Percentiles rank a stretch among this genome's conserved stretches.
These are phyloP conservation scores for Cyclopterus lumpus DNA, from an alignment of 2,797 vertebrate species.

Conservation along the genomic window DNA sequence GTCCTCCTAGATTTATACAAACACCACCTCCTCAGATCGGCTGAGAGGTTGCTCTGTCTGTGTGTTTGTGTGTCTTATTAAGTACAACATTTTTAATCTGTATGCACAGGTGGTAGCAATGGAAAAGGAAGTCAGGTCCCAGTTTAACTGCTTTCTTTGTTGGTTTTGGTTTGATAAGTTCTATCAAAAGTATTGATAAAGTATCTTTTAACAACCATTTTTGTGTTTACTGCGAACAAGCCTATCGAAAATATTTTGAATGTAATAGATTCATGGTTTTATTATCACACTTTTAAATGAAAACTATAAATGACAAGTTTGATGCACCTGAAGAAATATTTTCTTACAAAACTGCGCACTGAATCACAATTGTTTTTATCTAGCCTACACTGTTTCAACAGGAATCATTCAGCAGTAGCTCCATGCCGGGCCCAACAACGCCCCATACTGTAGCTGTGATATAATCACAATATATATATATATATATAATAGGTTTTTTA, in stretches of 20 bases:
- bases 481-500: background rate
- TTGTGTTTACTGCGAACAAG: slow-evolving; percentile 31
- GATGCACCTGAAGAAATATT: slow-evolving; percentile 62
- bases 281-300: slow-evolving; percentile 21
- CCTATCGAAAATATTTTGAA: slow-evolving; percentile 55
- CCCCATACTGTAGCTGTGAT: background rate
- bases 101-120: slow-evolving; percentile 64
- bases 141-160: slow-evolving; percentile 53
- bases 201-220: slow-evolving; percentile 1
- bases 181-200: slow-evolving; percentile 38
- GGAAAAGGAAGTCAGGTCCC: slow-evolving; percentile 42
- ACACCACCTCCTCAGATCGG: slow-evolving; percentile 60
- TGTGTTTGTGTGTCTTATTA: slow-evolving; percentile 39
- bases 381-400: slow-evolving; percentile 4
- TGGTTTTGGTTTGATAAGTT: slow-evolving; percentile 55
- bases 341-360: slow-evolving; percentile 19
- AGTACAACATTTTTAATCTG: slow-evolving; percentile 49
- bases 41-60: slow-evolving; percentile 44
- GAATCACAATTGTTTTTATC: slow-evolving; percentile 11
- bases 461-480: background rate
- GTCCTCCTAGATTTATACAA: slow-evolving; percentile 68
- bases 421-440: no score
- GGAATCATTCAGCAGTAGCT: background rate
- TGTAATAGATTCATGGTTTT: slow-evolving; percentile 51
- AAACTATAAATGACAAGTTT: slow-evolving; percentile 25